Evolutionary conservation across 2,113 vertebrate species (phyloP).

Genomic region (Butorides virescens): DNA sequence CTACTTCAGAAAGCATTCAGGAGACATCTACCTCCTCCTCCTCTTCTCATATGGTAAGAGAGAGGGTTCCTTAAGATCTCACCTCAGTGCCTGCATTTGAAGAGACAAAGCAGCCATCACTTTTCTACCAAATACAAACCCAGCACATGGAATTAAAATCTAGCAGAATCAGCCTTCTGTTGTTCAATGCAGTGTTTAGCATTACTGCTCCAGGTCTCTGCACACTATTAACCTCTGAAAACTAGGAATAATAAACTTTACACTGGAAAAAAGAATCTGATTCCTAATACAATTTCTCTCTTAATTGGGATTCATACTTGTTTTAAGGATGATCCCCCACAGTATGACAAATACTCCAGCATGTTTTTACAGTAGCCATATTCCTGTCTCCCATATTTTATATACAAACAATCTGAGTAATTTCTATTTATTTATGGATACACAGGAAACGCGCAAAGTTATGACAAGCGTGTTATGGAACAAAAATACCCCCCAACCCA

Average conservation of each 20-base stretch:
- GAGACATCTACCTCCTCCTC: not conserved
- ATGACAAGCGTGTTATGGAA: not conserved
- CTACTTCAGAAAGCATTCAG: not conserved
- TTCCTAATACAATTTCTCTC: not conserved
- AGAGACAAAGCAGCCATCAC: not conserved
- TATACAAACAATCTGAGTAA: not conserved
- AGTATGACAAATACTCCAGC: not conserved
- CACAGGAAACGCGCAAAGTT: not conserved
- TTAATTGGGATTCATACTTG: not conserved
- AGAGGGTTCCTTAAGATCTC: not conserved
- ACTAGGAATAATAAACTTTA: not conserved
- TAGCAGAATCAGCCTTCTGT: not conserved
- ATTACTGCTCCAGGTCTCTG: not conserved
- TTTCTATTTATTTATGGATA: not conserved
- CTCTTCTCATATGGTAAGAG: not conserved
- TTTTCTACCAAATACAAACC: not conserved
- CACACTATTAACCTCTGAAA: not conserved
- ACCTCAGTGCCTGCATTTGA: not conserved
- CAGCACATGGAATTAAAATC: not conserved
- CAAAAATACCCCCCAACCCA: not conserved
- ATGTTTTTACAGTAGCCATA: not conserved
- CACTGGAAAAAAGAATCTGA: not conserved
- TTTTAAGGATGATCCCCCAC: not conserved
- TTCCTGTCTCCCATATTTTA: not conserved
- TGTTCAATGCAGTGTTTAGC: not conserved